A percentile compares a stretch with the other conserved stretches of the same genome.
Evolutionary conservation across 2,797 vertebrate species (phyloP).

Genomic region (Nothura maculosa): DNA sequence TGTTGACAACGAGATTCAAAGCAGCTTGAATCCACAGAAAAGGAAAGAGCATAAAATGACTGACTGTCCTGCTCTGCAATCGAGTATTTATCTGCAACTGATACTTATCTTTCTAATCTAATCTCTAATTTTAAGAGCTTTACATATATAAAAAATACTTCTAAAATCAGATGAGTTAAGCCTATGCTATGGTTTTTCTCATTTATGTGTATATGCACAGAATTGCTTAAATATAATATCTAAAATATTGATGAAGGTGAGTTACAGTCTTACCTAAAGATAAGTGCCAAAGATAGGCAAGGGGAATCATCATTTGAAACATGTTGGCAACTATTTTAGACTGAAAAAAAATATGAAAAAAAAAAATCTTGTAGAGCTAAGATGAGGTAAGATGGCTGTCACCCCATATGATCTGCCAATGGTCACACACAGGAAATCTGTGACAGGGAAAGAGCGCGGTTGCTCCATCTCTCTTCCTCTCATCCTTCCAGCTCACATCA

Average conservation of each 20-base stretch:
- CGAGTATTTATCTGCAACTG: neutral
- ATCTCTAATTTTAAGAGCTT: neutral
- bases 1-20: neutral
- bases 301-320: neutral
- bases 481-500: neutral
- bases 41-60: rapidly evolving
- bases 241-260: rapidly evolving
- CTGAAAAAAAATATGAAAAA: neutral
- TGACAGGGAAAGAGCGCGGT: rapidly evolving
- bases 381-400: neutral
- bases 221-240: rapidly evolving
- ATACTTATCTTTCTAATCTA: neutral
- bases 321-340: neutral
- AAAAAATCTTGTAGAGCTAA: neutral
- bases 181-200: rapidly evolving
- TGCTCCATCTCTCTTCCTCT: neutral
- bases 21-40: neutral
- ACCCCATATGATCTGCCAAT: rapidly evolving
- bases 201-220: neutral
- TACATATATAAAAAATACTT: neutral
- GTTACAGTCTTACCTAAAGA: neutral
- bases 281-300: neutral
- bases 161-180: neutral
- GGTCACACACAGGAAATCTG: rapidly evolving
- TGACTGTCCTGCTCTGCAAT: neutral